phyloP scores from a whole-genome alignment of 2,113 vertebrate species.

The Pseudorasbora parva region DNA sequence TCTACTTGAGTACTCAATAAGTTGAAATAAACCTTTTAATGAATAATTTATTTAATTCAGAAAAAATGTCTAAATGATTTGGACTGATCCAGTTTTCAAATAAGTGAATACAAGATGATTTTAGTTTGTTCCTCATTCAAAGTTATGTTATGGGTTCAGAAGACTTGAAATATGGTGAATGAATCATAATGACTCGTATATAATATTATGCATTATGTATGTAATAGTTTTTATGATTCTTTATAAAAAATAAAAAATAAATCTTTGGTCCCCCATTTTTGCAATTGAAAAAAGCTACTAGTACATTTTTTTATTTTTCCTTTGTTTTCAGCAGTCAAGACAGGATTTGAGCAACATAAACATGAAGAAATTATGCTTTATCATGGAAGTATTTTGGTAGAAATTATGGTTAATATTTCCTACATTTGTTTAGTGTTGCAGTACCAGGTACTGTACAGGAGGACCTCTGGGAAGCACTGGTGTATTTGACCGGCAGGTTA shows the following conservation, averaged over 20 bases:
- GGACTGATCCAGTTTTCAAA: neutral
- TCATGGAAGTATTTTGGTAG: neutral
- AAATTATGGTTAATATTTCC: neutral
- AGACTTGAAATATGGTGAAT: neutral
- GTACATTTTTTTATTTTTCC: neutral
- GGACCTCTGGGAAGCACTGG: constrained; percentile 8
- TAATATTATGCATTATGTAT: neutral
- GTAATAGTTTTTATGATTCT: neutral
- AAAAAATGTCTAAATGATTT: neutral
- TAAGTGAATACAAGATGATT: neutral
- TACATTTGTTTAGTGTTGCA: neutral
- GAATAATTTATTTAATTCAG: neutral
- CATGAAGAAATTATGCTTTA: neutral
- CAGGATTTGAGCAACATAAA: neutral
- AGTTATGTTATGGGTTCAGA: neutral
- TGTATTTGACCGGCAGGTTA: neutral
- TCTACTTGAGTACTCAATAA: neutral
- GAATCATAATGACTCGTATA: neutral
- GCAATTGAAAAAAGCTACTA: neutral
- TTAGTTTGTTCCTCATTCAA: neutral
- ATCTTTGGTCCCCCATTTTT: neutral
- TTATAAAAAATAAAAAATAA: no score
- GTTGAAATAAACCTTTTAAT: neutral
- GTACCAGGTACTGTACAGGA: neutral
- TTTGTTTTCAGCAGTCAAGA: neutral